phyloP scores from a whole-genome alignment of 2,888 invertebrate genomes.

The Actias luna region DNA sequence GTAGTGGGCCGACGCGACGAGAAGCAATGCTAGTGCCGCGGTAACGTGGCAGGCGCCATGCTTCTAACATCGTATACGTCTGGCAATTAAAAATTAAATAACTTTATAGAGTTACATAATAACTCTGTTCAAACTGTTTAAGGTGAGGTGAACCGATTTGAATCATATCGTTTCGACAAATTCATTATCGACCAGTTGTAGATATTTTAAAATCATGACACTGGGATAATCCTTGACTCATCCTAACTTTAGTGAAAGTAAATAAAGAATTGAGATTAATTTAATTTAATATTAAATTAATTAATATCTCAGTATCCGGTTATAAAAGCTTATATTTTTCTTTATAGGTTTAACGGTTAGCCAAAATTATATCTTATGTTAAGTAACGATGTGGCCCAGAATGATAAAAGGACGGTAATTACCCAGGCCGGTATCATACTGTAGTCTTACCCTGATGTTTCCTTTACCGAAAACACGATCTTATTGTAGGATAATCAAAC shows the following conservation, averaged over 20 bases:
- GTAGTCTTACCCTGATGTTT: too few species aligned
- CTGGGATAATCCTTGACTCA: neutral
- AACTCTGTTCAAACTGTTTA: neutral
- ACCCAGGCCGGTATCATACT: too few species aligned
- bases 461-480: too few species aligned
- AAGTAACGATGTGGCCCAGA: too few species aligned
- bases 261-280: neutral
- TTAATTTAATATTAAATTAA: too few species aligned
- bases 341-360: too few species aligned
- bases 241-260: neutral
- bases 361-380: too few species aligned
- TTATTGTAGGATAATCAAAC: too few species aligned
- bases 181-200: neutral
- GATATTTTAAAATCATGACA: neutral
- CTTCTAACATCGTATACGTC: neutral
- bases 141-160: neutral
- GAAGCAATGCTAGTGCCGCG: neutral
- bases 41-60: neutral
- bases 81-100: neutral
- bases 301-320: too few species aligned
- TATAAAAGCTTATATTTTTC: too few species aligned
- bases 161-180: neutral
- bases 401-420: too few species aligned
- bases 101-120: neutral
- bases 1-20: constrained; percentile 3